phyloP scores from a whole-genome alignment of 2,888 invertebrate genomes.

The Craniophora ligustri region DNA sequence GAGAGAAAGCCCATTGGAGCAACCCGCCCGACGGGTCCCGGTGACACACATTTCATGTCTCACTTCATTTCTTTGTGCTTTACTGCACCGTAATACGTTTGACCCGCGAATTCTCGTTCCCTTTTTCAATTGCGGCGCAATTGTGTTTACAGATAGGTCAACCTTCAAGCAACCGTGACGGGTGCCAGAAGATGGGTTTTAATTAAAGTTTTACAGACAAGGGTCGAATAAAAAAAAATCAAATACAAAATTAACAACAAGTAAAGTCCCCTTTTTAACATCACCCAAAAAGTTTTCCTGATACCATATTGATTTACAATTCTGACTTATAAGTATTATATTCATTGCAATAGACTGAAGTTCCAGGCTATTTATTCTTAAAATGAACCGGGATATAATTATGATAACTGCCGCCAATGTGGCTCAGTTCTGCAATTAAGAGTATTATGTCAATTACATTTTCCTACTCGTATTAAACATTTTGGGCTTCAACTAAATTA shows the following conservation, averaged over 20 bases:
- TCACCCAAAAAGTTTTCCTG: neutral
- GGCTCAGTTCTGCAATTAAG: conserved; percentile 10
- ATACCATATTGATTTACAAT: neutral
- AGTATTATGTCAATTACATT: conserved; percentile 18
- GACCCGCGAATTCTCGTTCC: conserved; percentile 29
- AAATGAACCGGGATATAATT: conserved; percentile 12
- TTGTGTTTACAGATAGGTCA: conserved; percentile 17
- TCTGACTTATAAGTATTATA: neutral
- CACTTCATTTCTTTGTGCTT: conserved; percentile 54
- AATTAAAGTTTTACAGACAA: conserved; percentile 4
- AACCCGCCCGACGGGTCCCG: conserved; percentile 79
- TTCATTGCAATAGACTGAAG: neutral
- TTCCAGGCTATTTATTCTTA: neutral
- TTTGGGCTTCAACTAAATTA: conserved; percentile 5
- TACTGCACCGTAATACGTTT: conserved; percentile 32
- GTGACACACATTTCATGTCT: conserved; percentile 70
- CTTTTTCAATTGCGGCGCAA: conserved; percentile 8
- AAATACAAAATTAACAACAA: neutral
- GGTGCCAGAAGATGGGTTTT: neutral
- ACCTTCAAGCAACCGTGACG: neutral
- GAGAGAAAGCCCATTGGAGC: conserved; percentile 69
- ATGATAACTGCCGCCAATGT: conserved; percentile 25
- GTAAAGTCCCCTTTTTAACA: neutral
- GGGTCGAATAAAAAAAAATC: neutral
- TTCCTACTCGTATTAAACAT: conserved; percentile 14